These are phyloP conservation scores for Polydrusus pterygomalis DNA, from an alignment of 2,888 invertebrate genomes.

Conservation along the genomic window DNA sequence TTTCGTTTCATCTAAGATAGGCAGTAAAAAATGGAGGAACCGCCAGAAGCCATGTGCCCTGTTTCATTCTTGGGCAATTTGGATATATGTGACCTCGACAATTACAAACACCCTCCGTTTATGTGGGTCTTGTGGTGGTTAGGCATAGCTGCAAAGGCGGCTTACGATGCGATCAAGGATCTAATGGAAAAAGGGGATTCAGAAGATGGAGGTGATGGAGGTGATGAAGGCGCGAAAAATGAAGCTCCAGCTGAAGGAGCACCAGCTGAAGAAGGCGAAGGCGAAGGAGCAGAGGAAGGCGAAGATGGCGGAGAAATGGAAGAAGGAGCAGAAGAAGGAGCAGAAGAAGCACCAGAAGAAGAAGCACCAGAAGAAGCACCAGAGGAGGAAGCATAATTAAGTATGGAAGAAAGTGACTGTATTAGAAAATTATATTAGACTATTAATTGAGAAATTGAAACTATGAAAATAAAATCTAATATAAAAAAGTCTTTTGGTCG, in stretches of 20 bases:
- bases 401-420: neutral
- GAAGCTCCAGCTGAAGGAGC: neutral
- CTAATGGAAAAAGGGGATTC: neutral
- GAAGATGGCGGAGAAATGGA: constrained; percentile 22
- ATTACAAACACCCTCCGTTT: constrained; percentile 55
- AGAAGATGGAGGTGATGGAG: constrained; percentile 1
- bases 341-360: constrained; percentile 8
- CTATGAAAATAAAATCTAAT: too few relatives aligned
- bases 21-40: constrained; percentile 17
- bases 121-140: constrained; percentile 52
- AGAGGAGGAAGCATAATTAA: constrained; percentile 29
- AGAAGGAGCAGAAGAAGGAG: constrained; percentile 23
- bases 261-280: constrained; percentile 1
- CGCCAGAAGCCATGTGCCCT: constrained; percentile 27
- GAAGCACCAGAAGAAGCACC: constrained; percentile 4
- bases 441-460: too few relatives aligned
- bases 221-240: constrained; percentile 27
- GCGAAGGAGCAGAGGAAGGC: constrained; percentile 16
- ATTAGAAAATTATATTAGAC: neutral
- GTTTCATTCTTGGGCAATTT: constrained; percentile 36
- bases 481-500: too few relatives aligned
- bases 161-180: constrained; percentile 32
- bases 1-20: neutral
- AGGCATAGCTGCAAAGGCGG: constrained; percentile 19
- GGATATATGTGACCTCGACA: constrained; percentile 50